Evolutionary conservation across 2,113 vertebrate genomes (phyloP).

Genomic region (Amblyornis subalaris): DNA sequence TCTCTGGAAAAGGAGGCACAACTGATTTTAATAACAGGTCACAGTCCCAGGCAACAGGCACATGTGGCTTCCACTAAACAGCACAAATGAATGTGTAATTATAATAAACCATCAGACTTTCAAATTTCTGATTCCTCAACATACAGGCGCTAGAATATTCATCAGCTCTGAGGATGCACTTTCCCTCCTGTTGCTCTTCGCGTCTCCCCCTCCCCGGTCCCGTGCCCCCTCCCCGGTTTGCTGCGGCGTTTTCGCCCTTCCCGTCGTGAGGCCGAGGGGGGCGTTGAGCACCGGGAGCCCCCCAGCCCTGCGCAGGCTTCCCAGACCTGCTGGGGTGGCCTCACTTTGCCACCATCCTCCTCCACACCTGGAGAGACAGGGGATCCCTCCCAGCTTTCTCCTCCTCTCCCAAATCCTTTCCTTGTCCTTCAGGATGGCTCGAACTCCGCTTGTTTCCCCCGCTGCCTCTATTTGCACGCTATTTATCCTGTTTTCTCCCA

Average conservation of each 20-base stretch:
- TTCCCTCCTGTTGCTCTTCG: slow-evolving; percentile 46
- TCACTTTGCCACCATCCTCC: not conserved
- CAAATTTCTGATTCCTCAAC: slow-evolving; percentile 78
- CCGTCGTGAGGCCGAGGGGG: accelerated
- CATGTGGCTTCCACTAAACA: slow-evolving; percentile 78
- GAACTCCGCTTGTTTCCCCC: not conserved
- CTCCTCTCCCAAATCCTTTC: not conserved
- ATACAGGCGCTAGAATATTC: slow-evolving; percentile 84
- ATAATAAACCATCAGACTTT: slow-evolving; percentile 83
- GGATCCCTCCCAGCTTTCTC: not conserved
- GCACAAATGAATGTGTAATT: slow-evolving; percentile 87
- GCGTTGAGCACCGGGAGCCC: accelerated
- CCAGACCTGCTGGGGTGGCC: not conserved
- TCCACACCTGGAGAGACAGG: not conserved
- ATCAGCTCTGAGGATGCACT: slow-evolving; percentile 71
- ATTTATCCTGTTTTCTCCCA: not conserved
- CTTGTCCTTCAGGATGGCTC: accelerated
- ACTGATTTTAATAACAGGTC: slow-evolving; percentile 89
- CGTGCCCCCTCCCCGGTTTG: not conserved
- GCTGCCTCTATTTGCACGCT: accelerated
- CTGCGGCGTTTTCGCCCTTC: not conserved
- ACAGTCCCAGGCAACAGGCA: slow-evolving; percentile 74
- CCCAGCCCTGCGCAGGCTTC: not conserved
- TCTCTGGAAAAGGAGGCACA: slow-evolving; percentile 83
- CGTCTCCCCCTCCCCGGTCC: not conserved